These are phyloP conservation scores for Hipposideros larvatus DNA, from an alignment of 2,797 vertebrate species.

Conservation along the genomic window DNA sequence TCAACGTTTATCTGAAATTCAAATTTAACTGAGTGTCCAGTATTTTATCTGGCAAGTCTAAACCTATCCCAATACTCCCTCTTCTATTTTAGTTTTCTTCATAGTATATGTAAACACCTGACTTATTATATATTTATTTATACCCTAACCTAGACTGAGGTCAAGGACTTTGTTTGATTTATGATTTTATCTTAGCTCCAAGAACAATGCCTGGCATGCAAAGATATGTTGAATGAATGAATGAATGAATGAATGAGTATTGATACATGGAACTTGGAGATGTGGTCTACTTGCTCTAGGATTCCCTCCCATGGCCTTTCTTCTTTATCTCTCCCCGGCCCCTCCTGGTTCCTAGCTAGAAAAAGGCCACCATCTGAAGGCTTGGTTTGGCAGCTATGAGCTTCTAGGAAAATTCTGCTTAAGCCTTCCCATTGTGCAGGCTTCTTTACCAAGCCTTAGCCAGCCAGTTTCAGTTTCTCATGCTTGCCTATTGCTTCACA, in stretches of 20 bases:
- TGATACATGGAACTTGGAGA: not conserved
- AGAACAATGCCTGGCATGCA: not conserved
- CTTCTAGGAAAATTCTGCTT: slow-evolving; percentile 48
- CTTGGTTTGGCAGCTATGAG: not conserved
- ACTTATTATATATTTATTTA: not conserved
- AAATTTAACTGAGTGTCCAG: not conserved
- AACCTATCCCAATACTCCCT: not conserved
- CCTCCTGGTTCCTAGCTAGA: not conserved
- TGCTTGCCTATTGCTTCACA: slow-evolving; percentile 22
- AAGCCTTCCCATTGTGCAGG: not conserved
- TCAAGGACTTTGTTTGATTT: not conserved
- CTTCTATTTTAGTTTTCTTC: not conserved
- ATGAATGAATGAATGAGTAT: not conserved
- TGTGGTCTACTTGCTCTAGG: not conserved
- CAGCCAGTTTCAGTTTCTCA: not conserved
- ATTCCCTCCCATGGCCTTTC: not conserved
- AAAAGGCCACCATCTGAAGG: not conserved
- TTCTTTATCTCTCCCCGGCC: not conserved
- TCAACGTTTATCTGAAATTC: slow-evolving; percentile 10
- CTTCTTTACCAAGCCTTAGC: not conserved
- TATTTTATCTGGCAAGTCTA: slow-evolving; percentile 20
- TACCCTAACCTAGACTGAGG: not conserved
- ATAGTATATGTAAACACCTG: not conserved
- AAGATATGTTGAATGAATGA: not conserved
- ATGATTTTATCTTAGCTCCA: not conserved